phyloP scores from a whole-genome alignment of 2,797 vertebrate genomes.

The Austrolebias charrua region DNA sequence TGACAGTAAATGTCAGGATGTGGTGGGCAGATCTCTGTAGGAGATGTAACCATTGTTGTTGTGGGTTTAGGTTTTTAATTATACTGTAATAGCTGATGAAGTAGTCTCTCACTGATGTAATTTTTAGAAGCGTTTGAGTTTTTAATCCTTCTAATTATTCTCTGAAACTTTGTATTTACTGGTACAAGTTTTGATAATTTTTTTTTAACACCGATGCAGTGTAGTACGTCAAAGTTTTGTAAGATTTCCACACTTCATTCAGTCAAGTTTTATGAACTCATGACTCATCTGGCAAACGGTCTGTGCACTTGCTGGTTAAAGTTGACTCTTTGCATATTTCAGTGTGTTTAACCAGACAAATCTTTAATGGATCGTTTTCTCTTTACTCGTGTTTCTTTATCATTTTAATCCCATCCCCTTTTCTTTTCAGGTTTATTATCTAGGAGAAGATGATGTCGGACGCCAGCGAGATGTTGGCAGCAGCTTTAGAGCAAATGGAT shows the following conservation, averaged over 20 bases:
- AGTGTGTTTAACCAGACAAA: not conserved
- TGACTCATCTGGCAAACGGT: not conserved
- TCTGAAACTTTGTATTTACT: not conserved
- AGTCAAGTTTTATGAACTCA: not conserved
- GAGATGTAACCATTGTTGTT: slow-evolving; percentile 3
- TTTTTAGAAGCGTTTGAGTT: slow-evolving; percentile 3
- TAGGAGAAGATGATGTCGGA: slow-evolving; percentile 90
- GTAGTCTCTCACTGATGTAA: not conserved
- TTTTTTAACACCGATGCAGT: not conserved
- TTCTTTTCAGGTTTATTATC: slow-evolving; percentile 60
- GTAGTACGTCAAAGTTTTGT: too few species aligned
- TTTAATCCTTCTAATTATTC: not conserved
- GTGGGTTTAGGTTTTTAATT: slow-evolving; percentile 4
- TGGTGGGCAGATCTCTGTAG: slow-evolving; percentile 4
- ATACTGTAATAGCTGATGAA: not conserved
- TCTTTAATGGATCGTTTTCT: not conserved
- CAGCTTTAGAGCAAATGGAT: slow-evolving; percentile 97
- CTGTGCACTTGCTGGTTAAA: not conserved
- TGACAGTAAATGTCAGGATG: not conserved
- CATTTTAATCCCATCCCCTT: slow-evolving; percentile 6
- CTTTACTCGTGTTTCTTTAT: not conserved
- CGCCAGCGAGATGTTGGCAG: slow-evolving; percentile 97
- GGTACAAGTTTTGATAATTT: too few species aligned
- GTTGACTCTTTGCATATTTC: not conserved
- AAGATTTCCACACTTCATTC: not conserved